These are phyloP conservation scores for Hartigia nigra DNA, from an alignment of 2,888 invertebrate genomes.

Conservation along the genomic window DNA sequence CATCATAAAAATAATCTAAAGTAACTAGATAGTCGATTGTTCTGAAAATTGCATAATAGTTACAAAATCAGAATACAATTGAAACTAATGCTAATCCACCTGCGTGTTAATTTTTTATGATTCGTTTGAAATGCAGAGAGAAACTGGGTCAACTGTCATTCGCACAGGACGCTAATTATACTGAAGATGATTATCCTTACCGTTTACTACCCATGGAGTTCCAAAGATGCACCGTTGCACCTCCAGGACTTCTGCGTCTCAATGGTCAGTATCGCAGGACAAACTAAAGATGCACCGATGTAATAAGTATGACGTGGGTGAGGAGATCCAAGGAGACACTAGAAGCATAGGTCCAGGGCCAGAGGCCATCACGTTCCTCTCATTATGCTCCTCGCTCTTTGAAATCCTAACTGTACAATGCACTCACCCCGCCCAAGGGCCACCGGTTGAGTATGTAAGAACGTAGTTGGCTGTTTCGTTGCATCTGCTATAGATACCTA, in stretches of 20 bases:
- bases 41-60: not conserved
- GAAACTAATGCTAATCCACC: not conserved
- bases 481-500: conserved; percentile 17
- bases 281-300: not conserved
- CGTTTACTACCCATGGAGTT: not conserved
- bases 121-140: not conserved
- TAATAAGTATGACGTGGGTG: not conserved
- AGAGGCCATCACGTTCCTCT: conserved; percentile 60
- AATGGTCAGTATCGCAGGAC: not conserved
- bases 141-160: not conserved
- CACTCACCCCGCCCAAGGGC: conserved; percentile 57
- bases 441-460: conserved; percentile 21
- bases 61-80: not conserved
- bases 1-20: not conserved
- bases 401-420: conserved; percentile 59
- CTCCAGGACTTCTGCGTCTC: not conserved
- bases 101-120: not conserved
- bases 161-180: not conserved
- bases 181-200: not conserved
- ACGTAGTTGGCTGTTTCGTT: conserved; percentile 28
- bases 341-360: conserved; percentile 39
- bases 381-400: conserved; percentile 52
- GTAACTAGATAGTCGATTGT: not conserved
- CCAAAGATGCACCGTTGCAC: not conserved
- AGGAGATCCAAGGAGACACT: not conserved